Evolutionary conservation across 2,888 invertebrate species (phyloP).

Genomic region (Ferrisia virgata): DNA sequence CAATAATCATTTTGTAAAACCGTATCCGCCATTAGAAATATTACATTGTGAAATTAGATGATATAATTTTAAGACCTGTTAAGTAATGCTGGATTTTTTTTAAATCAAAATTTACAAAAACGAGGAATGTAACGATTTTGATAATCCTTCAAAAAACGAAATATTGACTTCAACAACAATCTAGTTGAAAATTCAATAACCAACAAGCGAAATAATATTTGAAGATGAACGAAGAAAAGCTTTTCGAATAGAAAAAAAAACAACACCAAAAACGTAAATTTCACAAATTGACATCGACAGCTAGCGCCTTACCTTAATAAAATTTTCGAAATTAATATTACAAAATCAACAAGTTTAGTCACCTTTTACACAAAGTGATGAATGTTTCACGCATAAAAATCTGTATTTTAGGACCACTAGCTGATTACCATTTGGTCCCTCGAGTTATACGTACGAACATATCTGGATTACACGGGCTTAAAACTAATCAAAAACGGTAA

Average conservation of each 20-base stretch:
- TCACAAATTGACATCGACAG: neutral
- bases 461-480: neutral
- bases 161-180: too few relatives aligned
- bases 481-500: neutral
- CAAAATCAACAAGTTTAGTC: neutral
- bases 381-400: neutral
- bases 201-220: too few relatives aligned
- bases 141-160: too few relatives aligned
- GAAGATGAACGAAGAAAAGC: neutral
- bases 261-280: neutral
- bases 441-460: neutral
- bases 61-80: too few relatives aligned
- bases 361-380: neutral
- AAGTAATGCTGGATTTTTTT: neutral
- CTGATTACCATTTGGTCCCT: neutral
- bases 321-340: neutral
- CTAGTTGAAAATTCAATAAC: neutral
- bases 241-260: neutral
- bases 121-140: too few relatives aligned
- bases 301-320: neutral
- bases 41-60: too few relatives aligned
- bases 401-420: neutral
- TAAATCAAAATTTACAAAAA: neutral
- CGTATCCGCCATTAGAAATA: too few relatives aligned
- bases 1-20: too few relatives aligned